Conservation (phyloP, 2,797 vertebrate species). For the Silurus aristotelis region DNA sequence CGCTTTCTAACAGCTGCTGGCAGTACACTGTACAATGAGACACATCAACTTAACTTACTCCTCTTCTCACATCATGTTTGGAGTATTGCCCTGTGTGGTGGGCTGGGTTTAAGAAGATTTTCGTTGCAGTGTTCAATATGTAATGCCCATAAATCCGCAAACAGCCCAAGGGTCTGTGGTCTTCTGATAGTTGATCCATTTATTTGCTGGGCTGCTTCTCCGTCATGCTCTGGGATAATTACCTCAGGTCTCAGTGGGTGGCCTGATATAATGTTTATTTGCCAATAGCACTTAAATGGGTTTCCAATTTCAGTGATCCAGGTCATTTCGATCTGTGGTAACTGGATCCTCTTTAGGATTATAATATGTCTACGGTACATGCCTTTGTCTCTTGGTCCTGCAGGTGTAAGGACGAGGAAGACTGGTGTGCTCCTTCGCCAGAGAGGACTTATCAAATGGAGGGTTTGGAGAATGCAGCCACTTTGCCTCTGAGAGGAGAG, state of each 20-base stretch:
- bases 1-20: conserved; percentile 42
- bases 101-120: conserved; percentile 41
- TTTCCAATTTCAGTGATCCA: conserved; percentile 3
- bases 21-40: conserved; percentile 29
- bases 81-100: conserved; percentile 31
- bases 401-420: conserved; percentile 79
- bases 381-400: conserved; percentile 32
- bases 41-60: conserved; percentile 39
- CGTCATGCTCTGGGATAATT: conserved; percentile 17
- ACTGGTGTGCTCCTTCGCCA: conserved; percentile 87
- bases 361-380: background rate
- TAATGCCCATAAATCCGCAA: conserved; percentile 33
- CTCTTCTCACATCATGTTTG: conserved; percentile 41
- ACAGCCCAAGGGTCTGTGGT: conserved; percentile 27
- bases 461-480: conserved; percentile 69
- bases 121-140: conserved; percentile 39
- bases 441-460: conserved; percentile 83
- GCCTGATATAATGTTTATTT: conserved; percentile 13
- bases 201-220: conserved; percentile 27
- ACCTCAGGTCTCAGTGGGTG: conserved; percentile 9
- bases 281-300: conserved; percentile 1
- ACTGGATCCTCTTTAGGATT: background rate
- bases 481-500: conserved; percentile 67
- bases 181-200: conserved; percentile 37
- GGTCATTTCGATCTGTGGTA: conserved; percentile 7